Evolutionary conservation across 2,888 invertebrate genomes (phyloP).

Genomic region (Synanthedon vespiformis): DNA sequence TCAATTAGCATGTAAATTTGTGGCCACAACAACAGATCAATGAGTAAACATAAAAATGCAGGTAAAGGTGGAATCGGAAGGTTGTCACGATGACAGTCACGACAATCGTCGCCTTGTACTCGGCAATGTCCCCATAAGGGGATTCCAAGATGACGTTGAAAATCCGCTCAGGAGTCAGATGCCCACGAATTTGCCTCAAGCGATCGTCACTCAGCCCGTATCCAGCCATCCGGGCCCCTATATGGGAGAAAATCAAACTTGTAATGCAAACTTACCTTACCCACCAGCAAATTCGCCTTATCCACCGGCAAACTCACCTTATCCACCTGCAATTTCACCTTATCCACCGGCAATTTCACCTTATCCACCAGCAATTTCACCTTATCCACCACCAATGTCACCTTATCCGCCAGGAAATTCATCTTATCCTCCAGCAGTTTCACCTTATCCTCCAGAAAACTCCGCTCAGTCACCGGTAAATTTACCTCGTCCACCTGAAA

Average conservation of each 20-base stretch:
- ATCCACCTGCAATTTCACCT: constrained; percentile 11
- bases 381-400: constrained; percentile 10
- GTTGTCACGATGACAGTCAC: constrained; percentile 35
- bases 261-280: constrained; percentile 8
- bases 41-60: constrained; percentile 11
- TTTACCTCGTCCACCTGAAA: constrained; percentile 8
- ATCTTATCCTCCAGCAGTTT: constrained; percentile 1
- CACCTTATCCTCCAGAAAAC: constrained; percentile 1
- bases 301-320: constrained; percentile 11
- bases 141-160: constrained; percentile 23
- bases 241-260: constrained; percentile 3
- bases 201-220: constrained; percentile 24
- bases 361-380: constrained; percentile 7
- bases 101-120: constrained; percentile 26
- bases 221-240: constrained; percentile 6
- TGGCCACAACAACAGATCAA: not conserved
- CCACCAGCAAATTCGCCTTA: constrained; percentile 6
- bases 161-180: constrained; percentile 26
- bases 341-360: constrained; percentile 12
- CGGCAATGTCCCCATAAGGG: constrained; percentile 39
- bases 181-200: constrained; percentile 16
- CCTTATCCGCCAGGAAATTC: constrained; percentile 13
- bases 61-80: constrained; percentile 31
- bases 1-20: no score
- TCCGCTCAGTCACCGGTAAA: constrained; percentile 10